phyloP scores from a whole-genome alignment of 2,113 vertebrate genomes.

The Lepus europaeus region DNA sequence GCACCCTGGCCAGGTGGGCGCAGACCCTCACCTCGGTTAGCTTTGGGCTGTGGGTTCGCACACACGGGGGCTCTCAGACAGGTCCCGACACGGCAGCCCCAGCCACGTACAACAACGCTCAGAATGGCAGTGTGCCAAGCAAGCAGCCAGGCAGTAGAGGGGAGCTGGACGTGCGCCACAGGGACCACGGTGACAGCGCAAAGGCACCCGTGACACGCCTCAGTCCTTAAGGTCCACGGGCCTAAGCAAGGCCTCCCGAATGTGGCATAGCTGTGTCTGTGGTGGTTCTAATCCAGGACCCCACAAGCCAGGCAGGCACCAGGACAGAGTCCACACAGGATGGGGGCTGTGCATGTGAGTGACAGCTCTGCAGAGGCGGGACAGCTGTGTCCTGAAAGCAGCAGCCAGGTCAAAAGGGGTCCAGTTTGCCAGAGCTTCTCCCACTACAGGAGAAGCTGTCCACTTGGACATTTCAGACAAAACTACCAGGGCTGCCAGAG shows the following conservation, averaged over 20 bases:
- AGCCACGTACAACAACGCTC: background rate
- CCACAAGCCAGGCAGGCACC: background rate
- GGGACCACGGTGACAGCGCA: rapidly evolving
- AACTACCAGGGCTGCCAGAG: background rate
- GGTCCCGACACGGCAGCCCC: background rate
- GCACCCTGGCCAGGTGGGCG: no score
- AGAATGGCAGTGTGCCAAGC: background rate
- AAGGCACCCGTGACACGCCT: background rate
- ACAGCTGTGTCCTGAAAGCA: no score
- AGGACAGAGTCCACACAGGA: background rate
- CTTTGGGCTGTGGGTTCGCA: background rate
- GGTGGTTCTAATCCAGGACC: no score
- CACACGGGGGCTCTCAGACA: background rate
- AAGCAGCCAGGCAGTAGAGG: no score
- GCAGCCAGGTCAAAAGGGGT: background rate
- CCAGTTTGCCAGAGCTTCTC: no score
- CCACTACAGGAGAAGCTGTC: background rate
- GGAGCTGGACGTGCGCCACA: rapidly evolving
- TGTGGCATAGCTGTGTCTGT: rapidly evolving
- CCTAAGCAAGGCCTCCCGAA: background rate
- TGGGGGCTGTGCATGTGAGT: rapidly evolving
- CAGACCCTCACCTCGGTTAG: background rate
- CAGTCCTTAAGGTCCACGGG: background rate
- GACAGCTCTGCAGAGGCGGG: background rate
- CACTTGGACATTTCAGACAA: background rate